phyloP scores from a whole-genome alignment of 2,113 vertebrate genomes.

The Semicossyphus pulcher region DNA sequence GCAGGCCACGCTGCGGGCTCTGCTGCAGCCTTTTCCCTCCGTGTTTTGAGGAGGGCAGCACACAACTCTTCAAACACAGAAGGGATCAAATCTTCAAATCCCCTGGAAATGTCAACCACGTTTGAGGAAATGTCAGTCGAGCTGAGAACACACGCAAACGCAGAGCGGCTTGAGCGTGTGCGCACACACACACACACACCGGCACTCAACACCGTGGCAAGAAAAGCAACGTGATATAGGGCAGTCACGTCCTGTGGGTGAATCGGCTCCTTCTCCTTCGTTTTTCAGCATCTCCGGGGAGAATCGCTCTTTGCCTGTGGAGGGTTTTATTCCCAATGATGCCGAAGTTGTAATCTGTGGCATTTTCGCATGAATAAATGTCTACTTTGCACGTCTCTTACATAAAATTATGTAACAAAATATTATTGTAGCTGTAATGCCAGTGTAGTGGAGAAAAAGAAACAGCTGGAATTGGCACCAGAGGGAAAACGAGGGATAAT shows the following conservation, averaged over 20 bases:
- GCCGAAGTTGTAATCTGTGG: slow-evolving; percentile 46
- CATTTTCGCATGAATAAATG: slow-evolving; percentile 61
- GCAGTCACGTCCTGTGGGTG: slow-evolving; percentile 60
- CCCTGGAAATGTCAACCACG: slow-evolving; percentile 79
- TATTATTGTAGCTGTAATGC: not conserved
- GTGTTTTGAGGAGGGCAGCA: slow-evolving; percentile 59
- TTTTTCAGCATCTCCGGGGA: slow-evolving; percentile 47
- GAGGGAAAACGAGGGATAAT: not conserved
- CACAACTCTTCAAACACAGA: slow-evolving; percentile 74
- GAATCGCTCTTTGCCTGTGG: slow-evolving; percentile 33
- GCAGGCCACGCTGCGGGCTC: slow-evolving; percentile 46
- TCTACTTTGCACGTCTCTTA: slow-evolving; percentile 13
- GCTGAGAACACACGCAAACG: slow-evolving; percentile 60
- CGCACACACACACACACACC: slow-evolving; percentile 40
- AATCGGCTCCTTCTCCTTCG: slow-evolving; percentile 39
- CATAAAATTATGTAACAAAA: slow-evolving; percentile 4
- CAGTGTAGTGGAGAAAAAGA: not conserved
- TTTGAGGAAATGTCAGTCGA: slow-evolving; percentile 81
- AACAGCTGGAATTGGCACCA: slow-evolving; percentile 11
- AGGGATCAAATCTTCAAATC: slow-evolving; percentile 80
- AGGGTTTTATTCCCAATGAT: slow-evolving; percentile 44
- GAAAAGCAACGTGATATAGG: slow-evolving; percentile 57
- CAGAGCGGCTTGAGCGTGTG: slow-evolving; percentile 2
- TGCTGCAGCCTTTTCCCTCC: slow-evolving; percentile 35
- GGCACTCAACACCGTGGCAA: slow-evolving; percentile 22